phyloP scores from a whole-genome alignment of 2,888 invertebrate species.

The Patella caerulea region DNA sequence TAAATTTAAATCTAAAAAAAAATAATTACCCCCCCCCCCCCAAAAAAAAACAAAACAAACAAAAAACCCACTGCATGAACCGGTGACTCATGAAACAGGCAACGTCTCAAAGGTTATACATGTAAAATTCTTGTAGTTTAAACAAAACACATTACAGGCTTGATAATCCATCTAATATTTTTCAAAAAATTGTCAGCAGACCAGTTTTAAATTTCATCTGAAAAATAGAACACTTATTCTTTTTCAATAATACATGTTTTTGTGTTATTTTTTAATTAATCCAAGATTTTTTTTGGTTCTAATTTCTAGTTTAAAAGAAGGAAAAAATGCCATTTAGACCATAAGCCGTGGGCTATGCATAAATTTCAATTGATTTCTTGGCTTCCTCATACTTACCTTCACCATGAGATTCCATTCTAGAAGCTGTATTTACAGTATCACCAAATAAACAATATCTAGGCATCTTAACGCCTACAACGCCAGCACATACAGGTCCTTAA shows the following conservation, averaged over 20 bases:
- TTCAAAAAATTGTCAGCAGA: too few relatives aligned
- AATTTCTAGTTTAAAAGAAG: too few relatives aligned
- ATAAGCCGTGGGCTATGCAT: too few relatives aligned
- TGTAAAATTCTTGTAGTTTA: background rate
- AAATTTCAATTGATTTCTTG: too few relatives aligned
- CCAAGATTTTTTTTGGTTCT: too few relatives aligned
- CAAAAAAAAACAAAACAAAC: too few relatives aligned
- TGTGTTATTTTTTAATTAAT: too few relatives aligned
- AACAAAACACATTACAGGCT: background rate
- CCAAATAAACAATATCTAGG: conserved; percentile 52
- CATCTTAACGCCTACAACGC: conserved; percentile 54
- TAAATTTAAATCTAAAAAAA: background rate
- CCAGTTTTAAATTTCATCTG: too few relatives aligned
- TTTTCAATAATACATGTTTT: background rate
- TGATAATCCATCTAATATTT: too few relatives aligned
- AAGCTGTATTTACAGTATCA: conserved; percentile 52
- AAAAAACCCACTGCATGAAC: background rate
- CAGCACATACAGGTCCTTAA: conserved; percentile 50
- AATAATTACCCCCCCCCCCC: too few relatives aligned
- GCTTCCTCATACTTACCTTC: conserved; percentile 33
- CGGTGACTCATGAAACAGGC: background rate
- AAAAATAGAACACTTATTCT: too few relatives aligned
- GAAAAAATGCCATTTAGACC: too few relatives aligned
- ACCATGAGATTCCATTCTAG: conserved; percentile 55
- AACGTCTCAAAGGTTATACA: background rate